Percentiles rank a stretch among this genome's conserved stretches.
Conservation (phyloP, 2,888 invertebrate genomes). For the Apeira syringaria region DNA sequence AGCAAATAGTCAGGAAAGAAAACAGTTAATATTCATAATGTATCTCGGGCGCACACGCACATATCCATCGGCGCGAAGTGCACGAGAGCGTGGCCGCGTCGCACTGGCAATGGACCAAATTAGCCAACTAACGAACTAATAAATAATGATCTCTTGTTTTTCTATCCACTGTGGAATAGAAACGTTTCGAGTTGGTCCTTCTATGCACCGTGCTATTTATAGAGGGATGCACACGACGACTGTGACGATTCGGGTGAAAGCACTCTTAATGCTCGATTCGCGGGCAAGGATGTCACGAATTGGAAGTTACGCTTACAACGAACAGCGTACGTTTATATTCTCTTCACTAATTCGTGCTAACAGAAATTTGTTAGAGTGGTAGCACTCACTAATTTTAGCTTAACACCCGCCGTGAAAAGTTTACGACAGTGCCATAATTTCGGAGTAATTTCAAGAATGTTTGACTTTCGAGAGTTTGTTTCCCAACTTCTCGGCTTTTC, state of each 20-base stretch:
- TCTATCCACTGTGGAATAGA: slow-evolving; percentile 79
- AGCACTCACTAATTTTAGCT: slow-evolving; percentile 76
- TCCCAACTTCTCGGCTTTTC: slow-evolving; percentile 57
- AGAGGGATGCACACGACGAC: slow-evolving; percentile 75
- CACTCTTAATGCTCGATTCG: slow-evolving; percentile 77
- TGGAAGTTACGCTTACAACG: slow-evolving; percentile 46
- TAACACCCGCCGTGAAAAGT: slow-evolving; percentile 72
- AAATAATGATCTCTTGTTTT: slow-evolving; percentile 84
- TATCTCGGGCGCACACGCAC: slow-evolving; percentile 58
- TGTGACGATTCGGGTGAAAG: slow-evolving; percentile 80
- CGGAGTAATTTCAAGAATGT: slow-evolving; percentile 76
- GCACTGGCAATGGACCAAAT: slow-evolving; percentile 79
- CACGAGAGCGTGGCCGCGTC: slow-evolving; percentile 78
- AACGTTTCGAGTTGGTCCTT: slow-evolving; percentile 72
- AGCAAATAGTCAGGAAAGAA: slow-evolving; percentile 41
- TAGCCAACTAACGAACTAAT: slow-evolving; percentile 82
- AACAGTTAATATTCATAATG: slow-evolving; percentile 55
- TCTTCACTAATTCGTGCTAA: slow-evolving; percentile 71
- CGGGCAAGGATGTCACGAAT: slow-evolving; percentile 64
- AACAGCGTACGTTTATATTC: slow-evolving; percentile 64
- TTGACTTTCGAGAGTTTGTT: slow-evolving; percentile 68
- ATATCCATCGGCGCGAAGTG: slow-evolving; percentile 67
- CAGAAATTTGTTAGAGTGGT: slow-evolving; percentile 73
- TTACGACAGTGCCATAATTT: slow-evolving; percentile 78
- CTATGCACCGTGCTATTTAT: slow-evolving; percentile 60